Base-by-base conservation (phyloP, 2,888 invertebrate species). In the Seira ritae region DNA sequence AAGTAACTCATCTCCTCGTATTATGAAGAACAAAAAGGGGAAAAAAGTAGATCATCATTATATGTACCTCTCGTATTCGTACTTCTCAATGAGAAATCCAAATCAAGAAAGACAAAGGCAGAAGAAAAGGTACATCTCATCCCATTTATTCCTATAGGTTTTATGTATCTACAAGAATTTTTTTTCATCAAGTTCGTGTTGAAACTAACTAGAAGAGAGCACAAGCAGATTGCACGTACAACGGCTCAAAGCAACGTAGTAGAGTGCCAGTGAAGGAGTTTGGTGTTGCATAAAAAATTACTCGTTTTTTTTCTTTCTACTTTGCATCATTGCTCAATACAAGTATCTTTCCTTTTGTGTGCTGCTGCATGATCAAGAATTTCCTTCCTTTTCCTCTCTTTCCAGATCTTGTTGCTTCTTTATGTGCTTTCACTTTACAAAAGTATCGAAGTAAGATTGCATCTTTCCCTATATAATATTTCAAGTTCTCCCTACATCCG, bases 231-330 rank as follows among this genome's bases (percentile, higher is more conserved):
- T 73, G 76, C 82, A 82, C 77, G 82, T 77, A 73, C 68, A 68
- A 46, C 12, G 22, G 46, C 72, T 76, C 72, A 17, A 77, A 72
- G 68, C 69, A 4, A 31, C 31, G 8, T 31, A 4, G 73, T 17
- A 75, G 67, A 66, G 67, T 82, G 82, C 71, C 77, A 82, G 77
- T 37, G 23, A 75, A 73, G 46, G 76, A 82, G 77, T 77, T 82
- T 77, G 77, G 77, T 42, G 77, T 77, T 62, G 77, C 73, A 82
- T 77, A 82, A 72, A 73, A 82, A 77, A 75, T 82, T 68, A 68
- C 62, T 82, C 60, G 70, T 72, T 72, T 80, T 55, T 37, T 22
- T 73, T 50, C 37, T 67, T 65, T 23, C 15, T 70, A 75, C 24
- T 75, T 80, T 80, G 70, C 75, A 80, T 80, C 37, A 50, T 60